Evolutionary conservation across 1,140 invertebrate species (phyloP), one percentile per base, ranked within the genome.

Genomic region (Sarcophaga bullata): DNA sequence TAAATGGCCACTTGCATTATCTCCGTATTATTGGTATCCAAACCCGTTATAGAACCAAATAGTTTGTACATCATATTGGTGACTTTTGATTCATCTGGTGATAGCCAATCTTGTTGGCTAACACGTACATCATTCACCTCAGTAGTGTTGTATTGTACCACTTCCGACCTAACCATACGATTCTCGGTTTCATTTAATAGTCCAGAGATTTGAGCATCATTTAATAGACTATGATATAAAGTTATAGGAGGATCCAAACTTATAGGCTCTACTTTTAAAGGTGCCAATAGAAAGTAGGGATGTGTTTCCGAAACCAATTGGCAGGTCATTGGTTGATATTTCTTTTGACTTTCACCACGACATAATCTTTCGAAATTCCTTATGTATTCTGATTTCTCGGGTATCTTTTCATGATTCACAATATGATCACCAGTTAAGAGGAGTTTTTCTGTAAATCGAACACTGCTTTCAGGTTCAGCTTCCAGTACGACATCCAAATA

Each of bases 61-160:
- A 95, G 91, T 81, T 91, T 91, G 50, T 95, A 94, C 11, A 99
- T 92, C 82, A 91, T 92, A 4, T 91, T 92, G 37, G 99, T 93
- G n/a, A 95, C 83, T 81, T 91, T 92, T 6, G 91, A 92, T 47
- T 99, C 93, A 15, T 95, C 73, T 85, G 97, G 93, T 85, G 98
- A 96, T 15, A 99, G 91, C 98, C 98, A 99, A 1, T 96, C 95
- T 85, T 97, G 98, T 92, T 99, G 99, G 89, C 97, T 98, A 86
- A 99, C 98, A 84, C 98, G 93, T 89, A 99, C 98, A 25, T 89
- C 87, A 94, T 92, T 3, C 96, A 86, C 81, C 0, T 72, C 76
- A 37, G 52, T 6, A 91, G 86, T 95, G 17, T 68, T 0, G 97
- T 11, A 52, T 4, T 48, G 19, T 19, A 78, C 17, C 0, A 99